These are phyloP conservation scores for Gavialis gangeticus DNA, from an alignment of 2,113 vertebrate species.

Conservation along the genomic window DNA sequence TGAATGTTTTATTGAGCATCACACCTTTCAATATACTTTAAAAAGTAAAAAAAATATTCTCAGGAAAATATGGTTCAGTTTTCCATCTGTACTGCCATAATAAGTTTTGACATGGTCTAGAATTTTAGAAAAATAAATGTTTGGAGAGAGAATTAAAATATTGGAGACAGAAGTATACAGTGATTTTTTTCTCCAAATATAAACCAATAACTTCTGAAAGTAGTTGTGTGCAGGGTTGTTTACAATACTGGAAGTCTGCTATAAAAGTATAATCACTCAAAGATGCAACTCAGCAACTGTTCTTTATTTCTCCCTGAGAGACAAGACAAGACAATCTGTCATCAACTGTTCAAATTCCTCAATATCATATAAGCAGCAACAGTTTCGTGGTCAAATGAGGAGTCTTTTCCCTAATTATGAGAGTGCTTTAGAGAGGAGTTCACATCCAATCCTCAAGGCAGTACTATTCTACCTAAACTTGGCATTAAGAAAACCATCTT, in stretches of 20 bases:
- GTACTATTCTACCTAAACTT: neutral
- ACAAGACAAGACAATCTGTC: neutral
- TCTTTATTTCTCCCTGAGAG: neutral
- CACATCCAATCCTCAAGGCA: neutral
- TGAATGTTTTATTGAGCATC: rapidly evolving
- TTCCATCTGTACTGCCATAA: neutral
- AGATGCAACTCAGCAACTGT: neutral
- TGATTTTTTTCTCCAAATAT: neutral
- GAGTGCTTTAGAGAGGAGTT: neutral
- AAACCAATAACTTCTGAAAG: neutral
- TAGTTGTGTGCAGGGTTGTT: neutral
- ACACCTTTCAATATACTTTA: neutral
- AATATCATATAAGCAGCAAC: neutral
- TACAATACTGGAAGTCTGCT: rapidly evolving
- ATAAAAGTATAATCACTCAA: neutral
- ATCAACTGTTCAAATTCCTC: neutral
- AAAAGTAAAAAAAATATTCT: neutral
- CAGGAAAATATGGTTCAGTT: neutral
- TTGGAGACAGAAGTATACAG: neutral
- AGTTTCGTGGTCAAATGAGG: neutral
- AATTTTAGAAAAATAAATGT: neutral
- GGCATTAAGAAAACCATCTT: neutral
- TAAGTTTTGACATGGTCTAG: neutral
- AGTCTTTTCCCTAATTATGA: neutral
- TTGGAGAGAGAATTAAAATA: neutral